phyloP scores from a whole-genome alignment of 2,888 invertebrate species.

The Ischnus inquisitorius region DNA sequence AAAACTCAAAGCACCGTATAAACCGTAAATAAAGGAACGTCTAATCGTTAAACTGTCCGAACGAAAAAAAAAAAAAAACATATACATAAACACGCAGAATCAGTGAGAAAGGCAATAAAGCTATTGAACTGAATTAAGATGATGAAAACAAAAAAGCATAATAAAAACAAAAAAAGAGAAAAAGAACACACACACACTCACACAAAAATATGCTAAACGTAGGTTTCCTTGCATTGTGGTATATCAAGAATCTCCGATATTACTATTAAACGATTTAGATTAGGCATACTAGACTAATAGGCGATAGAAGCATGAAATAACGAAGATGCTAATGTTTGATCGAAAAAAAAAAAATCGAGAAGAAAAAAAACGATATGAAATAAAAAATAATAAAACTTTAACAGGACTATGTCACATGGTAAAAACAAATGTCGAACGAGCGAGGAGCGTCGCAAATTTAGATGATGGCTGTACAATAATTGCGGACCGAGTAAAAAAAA shows the following conservation, averaged over 20 bases:
- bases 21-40: constrained; percentile 58
- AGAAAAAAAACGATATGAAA: constrained; percentile 7
- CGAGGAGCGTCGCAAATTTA: constrained; percentile 64
- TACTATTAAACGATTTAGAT: constrained; percentile 76
- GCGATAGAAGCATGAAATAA: constrained; percentile 72
- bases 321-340: constrained; percentile 67
- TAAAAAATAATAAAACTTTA: constrained; percentile 25
- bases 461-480: constrained; percentile 79
- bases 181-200: too few species aligned
- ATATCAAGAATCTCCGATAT: constrained; percentile 77
- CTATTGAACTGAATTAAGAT: constrained; percentile 73
- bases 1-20: constrained; percentile 65
- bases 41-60: constrained; percentile 75
- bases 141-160: constrained; percentile 5
- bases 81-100: constrained; percentile 75
- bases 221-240: constrained; percentile 79
- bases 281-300: constrained; percentile 76
- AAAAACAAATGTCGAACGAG: constrained; percentile 48
- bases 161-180: constrained; percentile 32
- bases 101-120: constrained; percentile 81
- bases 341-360: constrained; percentile 58
- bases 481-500: constrained; percentile 72
- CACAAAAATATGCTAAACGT: constrained; percentile 77
- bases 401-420: constrained; percentile 43
- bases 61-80: constrained; percentile 22